phyloP scores from a whole-genome alignment of 2,113 vertebrate genomes.

The Proteles cristata region DNA sequence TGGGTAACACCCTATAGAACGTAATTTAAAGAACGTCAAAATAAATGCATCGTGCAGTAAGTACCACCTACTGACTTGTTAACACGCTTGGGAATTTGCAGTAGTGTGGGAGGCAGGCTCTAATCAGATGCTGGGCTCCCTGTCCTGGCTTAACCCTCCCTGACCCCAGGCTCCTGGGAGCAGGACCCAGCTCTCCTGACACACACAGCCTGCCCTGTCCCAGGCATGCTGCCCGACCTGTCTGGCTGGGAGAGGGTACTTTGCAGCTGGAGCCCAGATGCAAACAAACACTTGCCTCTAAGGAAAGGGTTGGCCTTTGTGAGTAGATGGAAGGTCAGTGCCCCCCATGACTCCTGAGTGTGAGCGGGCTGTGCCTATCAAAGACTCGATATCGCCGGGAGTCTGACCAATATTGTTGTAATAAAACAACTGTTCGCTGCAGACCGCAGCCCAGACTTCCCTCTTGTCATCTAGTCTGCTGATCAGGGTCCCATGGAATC shows the following conservation, averaged over 20 bases:
- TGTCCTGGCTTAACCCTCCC: neutral
- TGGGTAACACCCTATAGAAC: neutral
- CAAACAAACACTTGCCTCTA: neutral
- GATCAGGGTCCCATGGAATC: neutral
- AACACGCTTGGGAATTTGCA: neutral
- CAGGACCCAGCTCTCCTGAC: neutral
- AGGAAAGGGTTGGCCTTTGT: neutral
- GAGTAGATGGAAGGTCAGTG: neutral
- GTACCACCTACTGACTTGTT: neutral
- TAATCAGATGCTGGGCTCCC: neutral
- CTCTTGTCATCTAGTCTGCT: constrained; percentile 13
- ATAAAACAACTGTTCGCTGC: neutral
- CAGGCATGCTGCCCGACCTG: neutral
- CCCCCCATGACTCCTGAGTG: neutral
- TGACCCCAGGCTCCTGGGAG: neutral
- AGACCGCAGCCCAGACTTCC: neutral
- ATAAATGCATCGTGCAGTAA: neutral
- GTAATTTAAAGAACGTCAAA: neutral
- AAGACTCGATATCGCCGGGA: neutral
- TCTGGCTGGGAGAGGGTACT: neutral
- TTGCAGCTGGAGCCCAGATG: neutral
- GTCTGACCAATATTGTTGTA: constrained; percentile 7
- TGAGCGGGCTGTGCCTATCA: neutral
- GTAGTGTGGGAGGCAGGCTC: neutral
- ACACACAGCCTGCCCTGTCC: neutral